phyloP scores from a whole-genome alignment of 2,888 invertebrate genomes.

The Troides aeacus region DNA sequence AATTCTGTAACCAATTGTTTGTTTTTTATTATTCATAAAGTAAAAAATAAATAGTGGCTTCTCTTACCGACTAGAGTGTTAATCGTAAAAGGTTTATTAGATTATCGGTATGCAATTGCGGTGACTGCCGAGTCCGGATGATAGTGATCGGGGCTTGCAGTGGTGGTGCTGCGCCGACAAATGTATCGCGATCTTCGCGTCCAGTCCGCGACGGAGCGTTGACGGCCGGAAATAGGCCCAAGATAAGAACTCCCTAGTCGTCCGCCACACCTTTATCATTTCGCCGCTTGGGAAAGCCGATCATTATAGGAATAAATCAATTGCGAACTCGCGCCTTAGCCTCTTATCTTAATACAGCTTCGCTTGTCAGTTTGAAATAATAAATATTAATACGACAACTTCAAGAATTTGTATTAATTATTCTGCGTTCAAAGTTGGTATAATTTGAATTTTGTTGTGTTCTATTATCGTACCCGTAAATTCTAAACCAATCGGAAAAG shows the following conservation, averaged over 20 bases:
- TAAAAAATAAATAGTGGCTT: conserved; percentile 10
- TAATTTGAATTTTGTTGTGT: background rate
- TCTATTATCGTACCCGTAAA: background rate
- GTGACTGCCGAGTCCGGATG: conserved; percentile 44
- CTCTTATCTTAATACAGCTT: conserved; percentile 15
- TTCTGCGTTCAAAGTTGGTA: background rate
- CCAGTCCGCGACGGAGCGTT: conserved; percentile 60
- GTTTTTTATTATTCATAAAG: background rate
- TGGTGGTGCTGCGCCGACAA: conserved; percentile 70
- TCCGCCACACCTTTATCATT: conserved; percentile 68
- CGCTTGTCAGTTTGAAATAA: conserved; percentile 4
- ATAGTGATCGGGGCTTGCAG: conserved; percentile 36
- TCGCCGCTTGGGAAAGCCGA: conserved; percentile 69
- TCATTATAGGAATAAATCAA: conserved; percentile 75
- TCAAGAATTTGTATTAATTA: background rate
- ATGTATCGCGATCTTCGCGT: conserved; percentile 76
- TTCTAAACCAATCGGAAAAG: too few relatives aligned
- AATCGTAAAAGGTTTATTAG: conserved; percentile 59
- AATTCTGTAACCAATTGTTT: background rate
- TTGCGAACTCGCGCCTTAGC: conserved; percentile 45
- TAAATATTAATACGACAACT: conserved; percentile 14
- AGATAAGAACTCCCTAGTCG: conserved; percentile 75
- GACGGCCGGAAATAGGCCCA: conserved; percentile 77
- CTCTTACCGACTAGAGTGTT: conserved; percentile 20
- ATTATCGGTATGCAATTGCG: conserved; percentile 70